Conservation (phyloP, 2,797 vertebrate genomes). For the Urophycis tenuis region DNA sequence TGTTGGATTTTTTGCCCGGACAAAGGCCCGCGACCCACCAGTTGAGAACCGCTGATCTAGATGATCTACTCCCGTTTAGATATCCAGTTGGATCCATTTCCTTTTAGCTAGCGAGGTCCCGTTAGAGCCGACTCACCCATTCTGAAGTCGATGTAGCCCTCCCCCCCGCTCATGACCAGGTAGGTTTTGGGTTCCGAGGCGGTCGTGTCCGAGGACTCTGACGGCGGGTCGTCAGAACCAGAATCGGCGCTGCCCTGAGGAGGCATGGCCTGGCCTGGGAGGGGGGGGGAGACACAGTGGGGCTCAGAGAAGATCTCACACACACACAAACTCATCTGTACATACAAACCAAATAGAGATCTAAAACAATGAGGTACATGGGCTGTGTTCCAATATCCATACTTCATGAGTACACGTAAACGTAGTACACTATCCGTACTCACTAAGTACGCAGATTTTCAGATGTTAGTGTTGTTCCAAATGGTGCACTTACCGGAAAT, state of each 20-base stretch:
- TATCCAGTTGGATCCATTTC: too few relatives aligned
- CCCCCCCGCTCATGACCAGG: slow-evolving; percentile 93
- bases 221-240: slow-evolving; percentile 79
- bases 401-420: too few relatives aligned
- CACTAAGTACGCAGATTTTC: too few relatives aligned
- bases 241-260: slow-evolving; percentile 85
- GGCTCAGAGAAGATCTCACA: background rate
- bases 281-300: slow-evolving; percentile 3
- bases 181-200: slow-evolving; percentile 69
- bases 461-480: too few relatives aligned
- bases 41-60: slow-evolving; percentile 5
- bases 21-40: too few relatives aligned
- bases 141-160: slow-evolving; percentile 97
- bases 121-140: slow-evolving; percentile 75
- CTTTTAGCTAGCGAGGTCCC: too few relatives aligned
- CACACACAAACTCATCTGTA: background rate
- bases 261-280: slow-evolving; percentile 85
- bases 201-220: slow-evolving; percentile 67
- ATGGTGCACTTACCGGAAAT: too few relatives aligned
- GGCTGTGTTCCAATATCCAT: too few relatives aligned
- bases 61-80: background rate
- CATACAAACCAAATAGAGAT: too few relatives aligned
- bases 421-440: too few relatives aligned
- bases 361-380: too few relatives aligned
- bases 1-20: too few relatives aligned